phyloP scores from a whole-genome alignment of 2,797 vertebrate species.

The Pyrrhura leucotis region DNA sequence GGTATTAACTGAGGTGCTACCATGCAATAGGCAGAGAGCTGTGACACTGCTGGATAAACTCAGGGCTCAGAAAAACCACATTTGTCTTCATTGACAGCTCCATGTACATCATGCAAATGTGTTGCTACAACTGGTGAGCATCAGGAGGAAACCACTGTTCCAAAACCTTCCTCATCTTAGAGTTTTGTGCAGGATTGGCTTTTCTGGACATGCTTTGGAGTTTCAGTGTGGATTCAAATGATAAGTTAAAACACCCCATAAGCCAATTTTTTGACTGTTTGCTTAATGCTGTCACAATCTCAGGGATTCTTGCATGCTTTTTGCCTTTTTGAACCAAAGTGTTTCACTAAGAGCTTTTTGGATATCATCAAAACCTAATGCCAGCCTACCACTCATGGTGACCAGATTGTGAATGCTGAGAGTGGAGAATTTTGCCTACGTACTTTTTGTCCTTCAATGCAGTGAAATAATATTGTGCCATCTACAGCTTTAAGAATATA shows the following conservation, averaged over 20 bases:
- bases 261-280: background rate
- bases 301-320: background rate
- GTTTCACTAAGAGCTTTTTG: background rate
- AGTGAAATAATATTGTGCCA: background rate
- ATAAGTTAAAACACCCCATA: background rate
- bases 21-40: rapidly evolving
- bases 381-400: background rate
- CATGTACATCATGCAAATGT: slow-evolving; percentile 3
- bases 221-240: background rate
- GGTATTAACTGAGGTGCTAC: background rate
- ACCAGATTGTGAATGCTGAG: background rate
- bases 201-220: background rate
- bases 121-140: background rate
- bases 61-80: background rate
- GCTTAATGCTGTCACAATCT: background rate
- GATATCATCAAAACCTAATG: background rate
- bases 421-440: background rate
- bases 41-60: background rate
- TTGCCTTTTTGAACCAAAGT: background rate
- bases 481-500: background rate
- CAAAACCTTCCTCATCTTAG: slow-evolving; percentile 15
- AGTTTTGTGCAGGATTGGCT: background rate
- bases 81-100: slow-evolving; percentile 42
- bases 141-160: background rate
- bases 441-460: background rate